A percentile compares a stretch with the other conserved stretches of the same genome.
Evolutionary conservation across 2,888 invertebrate genomes (phyloP).

Genomic region (Steinernema hermaphroditum): DNA sequence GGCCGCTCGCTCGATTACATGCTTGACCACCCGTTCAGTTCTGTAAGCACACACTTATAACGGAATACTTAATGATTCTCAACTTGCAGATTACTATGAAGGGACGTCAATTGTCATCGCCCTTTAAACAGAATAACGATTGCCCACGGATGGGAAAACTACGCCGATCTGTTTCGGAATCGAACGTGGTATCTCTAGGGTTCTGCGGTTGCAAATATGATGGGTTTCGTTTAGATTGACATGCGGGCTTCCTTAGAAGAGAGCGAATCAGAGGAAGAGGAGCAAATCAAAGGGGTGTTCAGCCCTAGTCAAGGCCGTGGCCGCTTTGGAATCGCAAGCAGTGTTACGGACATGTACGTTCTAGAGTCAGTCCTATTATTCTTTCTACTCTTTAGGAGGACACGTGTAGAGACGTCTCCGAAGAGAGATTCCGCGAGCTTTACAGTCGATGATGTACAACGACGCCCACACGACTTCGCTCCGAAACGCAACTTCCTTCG

Average conservation of each 20-base stretch:
- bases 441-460: not conserved
- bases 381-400: not conserved
- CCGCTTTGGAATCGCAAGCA: not conserved
- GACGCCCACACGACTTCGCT: not conserved
- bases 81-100: too few relatives aligned
- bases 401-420: too few relatives aligned
- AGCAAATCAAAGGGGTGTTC: too few relatives aligned
- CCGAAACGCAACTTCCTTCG: not conserved
- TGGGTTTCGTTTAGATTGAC: not conserved
- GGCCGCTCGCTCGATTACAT: too few relatives aligned
- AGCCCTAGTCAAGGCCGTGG: not conserved
- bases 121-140: too few relatives aligned
- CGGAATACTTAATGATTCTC: too few relatives aligned
- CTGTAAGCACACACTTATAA: too few relatives aligned
- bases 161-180: not conserved
- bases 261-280: not conserved
- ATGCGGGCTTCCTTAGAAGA: not conserved
- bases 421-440: not conserved
- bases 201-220: too few relatives aligned
- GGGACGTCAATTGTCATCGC: too few relatives aligned
- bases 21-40: too few relatives aligned
- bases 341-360: slow-evolving; percentile 1
- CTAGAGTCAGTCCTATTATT: not conserved
- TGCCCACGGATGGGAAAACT: not conserved
- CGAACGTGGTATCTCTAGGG: slow-evolving; percentile 1